A percentile compares a stretch with the other conserved stretches of the same genome.
These are phyloP conservation scores for Hypomecis atomaria DNA, from an alignment of 2,888 invertebrate genomes.

Conservation along the genomic window DNA sequence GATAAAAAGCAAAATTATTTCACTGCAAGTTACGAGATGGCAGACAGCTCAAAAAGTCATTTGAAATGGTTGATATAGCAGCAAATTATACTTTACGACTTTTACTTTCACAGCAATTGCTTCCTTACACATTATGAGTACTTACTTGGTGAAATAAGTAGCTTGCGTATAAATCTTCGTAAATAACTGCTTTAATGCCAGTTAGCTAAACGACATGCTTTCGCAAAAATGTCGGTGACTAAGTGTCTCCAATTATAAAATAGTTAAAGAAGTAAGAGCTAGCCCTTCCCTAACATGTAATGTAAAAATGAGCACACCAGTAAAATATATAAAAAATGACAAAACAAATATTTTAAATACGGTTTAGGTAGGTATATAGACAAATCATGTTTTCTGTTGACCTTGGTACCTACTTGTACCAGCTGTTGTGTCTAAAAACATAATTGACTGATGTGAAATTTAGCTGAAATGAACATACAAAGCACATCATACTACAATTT, in stretches of 20 bases:
- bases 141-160: slow-evolving; percentile 11
- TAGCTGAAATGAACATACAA: neutral
- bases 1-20: too few relatives aligned
- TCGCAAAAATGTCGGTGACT: slow-evolving; percentile 12
- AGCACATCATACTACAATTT: neutral
- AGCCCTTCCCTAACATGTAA: neutral
- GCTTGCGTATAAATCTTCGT: slow-evolving; percentile 12
- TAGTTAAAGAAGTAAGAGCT: slow-evolving; percentile 9
- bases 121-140: slow-evolving; percentile 3
- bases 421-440: too few relatives aligned
- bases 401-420: too few relatives aligned
- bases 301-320: too few relatives aligned
- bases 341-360: too few relatives aligned
- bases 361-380: too few relatives aligned
- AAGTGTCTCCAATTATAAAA: slow-evolving; percentile 15
- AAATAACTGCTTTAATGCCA: neutral
- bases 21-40: neutral
- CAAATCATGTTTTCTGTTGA: too few relatives aligned
- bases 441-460: too few relatives aligned
- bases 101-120: slow-evolving; percentile 19
- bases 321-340: too few relatives aligned
- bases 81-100: slow-evolving; percentile 8
- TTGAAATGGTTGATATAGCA: slow-evolving; percentile 6
- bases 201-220: slow-evolving; percentile 14
- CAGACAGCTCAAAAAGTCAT: neutral